These are phyloP conservation scores for Tinamus guttatus DNA, from an alignment of 2,113 vertebrate genomes.

Conservation along the genomic window DNA sequence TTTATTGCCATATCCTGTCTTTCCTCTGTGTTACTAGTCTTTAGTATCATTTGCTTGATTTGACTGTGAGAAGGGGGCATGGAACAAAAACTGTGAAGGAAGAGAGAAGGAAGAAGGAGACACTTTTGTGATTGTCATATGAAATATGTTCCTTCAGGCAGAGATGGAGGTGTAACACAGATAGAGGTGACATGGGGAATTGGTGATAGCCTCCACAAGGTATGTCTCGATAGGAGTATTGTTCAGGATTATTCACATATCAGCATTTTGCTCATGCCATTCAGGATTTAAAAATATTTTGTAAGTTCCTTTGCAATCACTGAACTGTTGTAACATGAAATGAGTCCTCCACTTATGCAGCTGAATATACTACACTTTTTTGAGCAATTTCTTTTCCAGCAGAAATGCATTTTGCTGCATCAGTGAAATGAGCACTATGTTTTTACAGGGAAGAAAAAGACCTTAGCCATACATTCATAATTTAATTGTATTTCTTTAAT, in stretches of 20 bases:
- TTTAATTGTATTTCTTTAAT: not conserved
- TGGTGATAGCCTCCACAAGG: fast-evolving
- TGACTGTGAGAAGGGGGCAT: not conserved
- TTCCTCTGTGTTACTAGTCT: not conserved
- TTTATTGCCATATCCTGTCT: not conserved
- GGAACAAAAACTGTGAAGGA: not conserved
- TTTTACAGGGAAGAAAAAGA: not conserved
- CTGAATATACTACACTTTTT: not conserved
- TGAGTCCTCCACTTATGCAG: not conserved
- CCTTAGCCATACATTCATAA: not conserved
- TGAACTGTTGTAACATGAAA: not conserved
- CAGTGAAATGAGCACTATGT: not conserved
- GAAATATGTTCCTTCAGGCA: not conserved
- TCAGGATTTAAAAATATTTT: not conserved
- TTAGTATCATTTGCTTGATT: not conserved
- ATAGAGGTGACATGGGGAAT: not conserved
- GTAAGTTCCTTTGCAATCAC: not conserved
- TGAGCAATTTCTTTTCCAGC: constrained; percentile 9
- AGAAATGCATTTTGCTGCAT: not conserved
- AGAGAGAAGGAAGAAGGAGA: not conserved
- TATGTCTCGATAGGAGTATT: not conserved
- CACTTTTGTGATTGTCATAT: not conserved
- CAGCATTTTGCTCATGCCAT: not conserved
- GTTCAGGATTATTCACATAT: not conserved
- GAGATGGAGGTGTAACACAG: not conserved